A percentile compares a stretch with the other conserved stretches of the same genome.
Conservation (phyloP, 2,113 vertebrate species). For the Macaca mulatta region DNA sequence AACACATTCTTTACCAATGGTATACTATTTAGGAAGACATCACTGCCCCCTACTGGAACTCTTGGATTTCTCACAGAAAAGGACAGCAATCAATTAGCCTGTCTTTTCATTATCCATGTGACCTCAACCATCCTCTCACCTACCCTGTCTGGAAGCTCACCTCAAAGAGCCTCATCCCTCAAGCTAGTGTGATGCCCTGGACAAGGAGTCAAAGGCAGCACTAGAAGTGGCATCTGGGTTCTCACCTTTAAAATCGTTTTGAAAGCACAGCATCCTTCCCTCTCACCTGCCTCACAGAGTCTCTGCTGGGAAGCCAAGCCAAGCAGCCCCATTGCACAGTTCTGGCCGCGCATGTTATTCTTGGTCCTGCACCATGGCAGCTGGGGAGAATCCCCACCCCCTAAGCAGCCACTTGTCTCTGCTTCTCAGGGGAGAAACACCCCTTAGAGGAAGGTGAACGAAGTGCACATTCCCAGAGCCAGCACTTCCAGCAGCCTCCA, state of each 20-base stretch:
- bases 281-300: background rate
- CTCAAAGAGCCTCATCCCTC: background rate
- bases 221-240: background rate
- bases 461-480: background rate
- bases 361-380: background rate
- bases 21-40: background rate
- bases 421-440: background rate
- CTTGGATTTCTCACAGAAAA: background rate
- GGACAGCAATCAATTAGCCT: fast-evolving
- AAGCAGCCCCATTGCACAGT: background rate
- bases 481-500: background rate
- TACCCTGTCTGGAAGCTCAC: background rate
- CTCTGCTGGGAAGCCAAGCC: background rate
- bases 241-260: background rate
- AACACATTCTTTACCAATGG: background rate
- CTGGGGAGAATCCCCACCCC: background rate
- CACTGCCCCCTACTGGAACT: slow-evolving; percentile 65
- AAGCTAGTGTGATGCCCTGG: background rate
- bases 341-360: background rate
- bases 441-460: background rate
- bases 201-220: background rate
- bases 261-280: background rate
- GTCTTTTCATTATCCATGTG: fast-evolving
- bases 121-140: background rate
- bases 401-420: background rate